Evolutionary conservation across 2,888 invertebrate species (phyloP).

Genomic region (Salpingus planirostris): DNA sequence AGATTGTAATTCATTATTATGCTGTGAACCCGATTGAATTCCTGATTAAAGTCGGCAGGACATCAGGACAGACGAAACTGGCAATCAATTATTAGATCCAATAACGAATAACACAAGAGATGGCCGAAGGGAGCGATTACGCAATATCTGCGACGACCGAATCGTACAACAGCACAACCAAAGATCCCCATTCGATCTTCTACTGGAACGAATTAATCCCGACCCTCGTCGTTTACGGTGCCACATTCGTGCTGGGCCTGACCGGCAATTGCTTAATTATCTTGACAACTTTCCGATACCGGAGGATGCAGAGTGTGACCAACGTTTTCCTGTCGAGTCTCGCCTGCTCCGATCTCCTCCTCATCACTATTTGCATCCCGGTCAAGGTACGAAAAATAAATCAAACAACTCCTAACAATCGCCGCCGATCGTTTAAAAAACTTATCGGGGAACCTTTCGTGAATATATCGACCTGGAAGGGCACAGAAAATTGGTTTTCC

Average conservation of each 20-base stretch:
- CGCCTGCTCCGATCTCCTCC: slow-evolving; percentile 58
- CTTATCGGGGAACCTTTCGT: too few relatives aligned
- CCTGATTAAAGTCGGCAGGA: too few relatives aligned
- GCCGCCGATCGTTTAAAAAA: too few relatives aligned
- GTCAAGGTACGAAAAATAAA: slow-evolving; percentile 65
- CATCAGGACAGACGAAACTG: slow-evolving; percentile 3
- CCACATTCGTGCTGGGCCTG: slow-evolving; percentile 53
- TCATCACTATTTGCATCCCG: slow-evolving; percentile 61
- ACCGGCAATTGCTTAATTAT: slow-evolving; percentile 51
- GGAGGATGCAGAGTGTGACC: slow-evolving; percentile 52
- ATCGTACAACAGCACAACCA: slow-evolving; percentile 41
- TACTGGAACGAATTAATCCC: slow-evolving; percentile 50
- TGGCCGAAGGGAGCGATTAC: slow-evolving; percentile 12
- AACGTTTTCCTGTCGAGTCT: slow-evolving; percentile 61
- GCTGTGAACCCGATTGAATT: too few relatives aligned
- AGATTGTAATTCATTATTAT: not conserved
- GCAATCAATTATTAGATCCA: slow-evolving; percentile 2
- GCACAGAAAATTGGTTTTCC: too few relatives aligned
- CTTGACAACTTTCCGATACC: slow-evolving; percentile 47
- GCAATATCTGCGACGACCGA: too few relatives aligned
- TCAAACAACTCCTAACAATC: too few relatives aligned
- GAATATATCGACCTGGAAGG: too few relatives aligned
- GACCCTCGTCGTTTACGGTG: slow-evolving; percentile 48
- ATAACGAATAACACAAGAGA: slow-evolving; percentile 4
- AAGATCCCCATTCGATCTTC: slow-evolving; percentile 42